These are phyloP conservation scores for Himantopus leucocephalus DNA, from an alignment of 2,113 vertebrate species.

Conservation along the genomic window DNA sequence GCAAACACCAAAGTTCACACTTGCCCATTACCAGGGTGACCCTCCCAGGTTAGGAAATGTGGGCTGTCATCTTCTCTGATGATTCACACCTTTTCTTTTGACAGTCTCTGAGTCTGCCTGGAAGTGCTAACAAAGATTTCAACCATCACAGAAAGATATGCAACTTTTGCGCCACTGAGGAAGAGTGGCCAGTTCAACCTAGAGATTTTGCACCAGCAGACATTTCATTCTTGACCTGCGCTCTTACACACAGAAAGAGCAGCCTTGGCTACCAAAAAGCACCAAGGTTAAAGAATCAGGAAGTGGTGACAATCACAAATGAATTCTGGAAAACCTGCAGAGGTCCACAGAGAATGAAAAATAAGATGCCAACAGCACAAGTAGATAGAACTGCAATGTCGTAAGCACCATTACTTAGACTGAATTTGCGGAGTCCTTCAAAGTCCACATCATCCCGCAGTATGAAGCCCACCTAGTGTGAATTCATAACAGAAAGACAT, in stretches of 20 bases:
- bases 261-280: not conserved
- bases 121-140: not conserved
- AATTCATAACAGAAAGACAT: not conserved
- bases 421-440: not conserved
- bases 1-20: not conserved
- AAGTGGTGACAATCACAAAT: not conserved
- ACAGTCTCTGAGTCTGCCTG: not conserved
- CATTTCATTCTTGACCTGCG: not conserved
- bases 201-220: not conserved
- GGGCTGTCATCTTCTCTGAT: not conserved
- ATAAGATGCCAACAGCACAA: not conserved
- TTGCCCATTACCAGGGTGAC: not conserved
- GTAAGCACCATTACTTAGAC: not conserved
- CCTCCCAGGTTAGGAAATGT: not conserved
- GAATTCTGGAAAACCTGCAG: not conserved
- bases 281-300: not conserved
- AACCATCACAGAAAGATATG: not conserved
- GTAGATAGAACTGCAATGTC: not conserved
- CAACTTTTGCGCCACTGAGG: rapidly evolving
- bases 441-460: not conserved
- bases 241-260: not conserved
- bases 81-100: not conserved
- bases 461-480: not conserved
- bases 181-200: not conserved
- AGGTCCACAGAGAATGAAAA: not conserved